These are phyloP conservation scores for Choreutis nemorana DNA, from an alignment of 2,888 invertebrate genomes.

Conservation along the genomic window DNA sequence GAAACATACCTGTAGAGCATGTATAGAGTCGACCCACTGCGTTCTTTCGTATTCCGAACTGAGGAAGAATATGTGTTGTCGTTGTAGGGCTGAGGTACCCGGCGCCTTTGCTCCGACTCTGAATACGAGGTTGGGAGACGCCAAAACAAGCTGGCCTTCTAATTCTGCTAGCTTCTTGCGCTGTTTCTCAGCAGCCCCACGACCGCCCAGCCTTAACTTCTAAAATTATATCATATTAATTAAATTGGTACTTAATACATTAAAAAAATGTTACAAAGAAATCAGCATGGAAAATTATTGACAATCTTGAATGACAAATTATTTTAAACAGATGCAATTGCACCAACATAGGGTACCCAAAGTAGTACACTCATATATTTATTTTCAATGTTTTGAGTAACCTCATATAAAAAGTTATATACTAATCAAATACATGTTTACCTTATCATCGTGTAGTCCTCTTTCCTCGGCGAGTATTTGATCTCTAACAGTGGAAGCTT, in stretches of 20 bases:
- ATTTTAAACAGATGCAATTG: too few species aligned
- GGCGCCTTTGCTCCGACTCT: constrained; percentile 77
- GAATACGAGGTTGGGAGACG: constrained; percentile 89
- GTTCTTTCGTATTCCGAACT: constrained; percentile 94
- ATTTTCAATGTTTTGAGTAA: too few species aligned
- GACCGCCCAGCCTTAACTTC: constrained; percentile 69
- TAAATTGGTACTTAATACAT: neutral
- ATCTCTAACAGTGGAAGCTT: constrained; percentile 86
- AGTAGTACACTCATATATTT: too few species aligned
- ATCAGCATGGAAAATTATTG: neutral
- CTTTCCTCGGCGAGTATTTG: constrained; percentile 83
- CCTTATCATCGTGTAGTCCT: constrained; percentile 70
- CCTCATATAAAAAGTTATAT: too few species aligned
- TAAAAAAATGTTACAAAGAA: neutral
- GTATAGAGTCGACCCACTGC: constrained; percentile 94
- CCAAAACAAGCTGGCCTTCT: constrained; percentile 88
- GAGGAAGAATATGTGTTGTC: constrained; percentile 85
- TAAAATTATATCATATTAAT: constrained; percentile 19
- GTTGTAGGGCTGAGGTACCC: constrained; percentile 53
- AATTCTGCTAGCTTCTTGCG: constrained; percentile 90
- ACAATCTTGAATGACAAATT: too few species aligned
- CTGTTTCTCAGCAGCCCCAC: constrained; percentile 80
- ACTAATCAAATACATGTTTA: too few species aligned
- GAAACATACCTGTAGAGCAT: constrained; percentile 73
- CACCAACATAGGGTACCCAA: too few species aligned